phyloP scores from a whole-genome alignment of 1,140 invertebrate genomes.

The Drepana arcuata region DNA sequence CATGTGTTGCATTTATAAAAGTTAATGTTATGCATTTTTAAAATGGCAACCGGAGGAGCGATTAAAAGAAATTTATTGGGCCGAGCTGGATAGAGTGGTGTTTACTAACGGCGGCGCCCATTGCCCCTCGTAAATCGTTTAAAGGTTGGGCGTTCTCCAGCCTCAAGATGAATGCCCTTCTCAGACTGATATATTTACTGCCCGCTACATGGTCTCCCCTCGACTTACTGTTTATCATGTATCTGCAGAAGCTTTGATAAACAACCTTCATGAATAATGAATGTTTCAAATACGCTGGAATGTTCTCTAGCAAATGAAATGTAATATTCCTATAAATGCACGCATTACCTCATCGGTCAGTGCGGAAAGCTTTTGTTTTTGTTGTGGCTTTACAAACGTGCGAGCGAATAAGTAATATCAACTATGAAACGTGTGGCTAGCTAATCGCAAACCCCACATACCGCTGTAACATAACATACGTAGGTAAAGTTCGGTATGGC shows the following conservation, averaged over 20 bases:
- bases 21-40: slow-evolving; percentile 18
- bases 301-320: too few species aligned
- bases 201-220: slow-evolving; percentile 30
- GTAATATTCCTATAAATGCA: too few species aligned
- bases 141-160: slow-evolving; percentile 58
- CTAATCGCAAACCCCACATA: too few species aligned
- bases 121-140: slow-evolving; percentile 60
- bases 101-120: slow-evolving; percentile 40
- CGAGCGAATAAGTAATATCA: too few species aligned
- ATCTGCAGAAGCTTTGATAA: slow-evolving; percentile 29
- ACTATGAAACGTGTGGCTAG: too few species aligned
- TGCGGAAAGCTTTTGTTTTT: too few species aligned
- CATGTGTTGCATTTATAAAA: slow-evolving; percentile 34
- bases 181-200: slow-evolving; percentile 60
- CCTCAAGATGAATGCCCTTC: slow-evolving; percentile 58
- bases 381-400: too few species aligned
- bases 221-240: slow-evolving; percentile 37
- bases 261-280: slow-evolving; percentile 27
- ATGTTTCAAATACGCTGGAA: slow-evolving; percentile 8
- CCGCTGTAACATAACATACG: slow-evolving; percentile 19
- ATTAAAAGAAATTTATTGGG: slow-evolving; percentile 38
- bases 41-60: slow-evolving; percentile 4
- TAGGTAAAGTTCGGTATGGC: slow-evolving; percentile 28
- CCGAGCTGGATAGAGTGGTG: slow-evolving; percentile 32
- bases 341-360: too few species aligned